phyloP scores from a whole-genome alignment of 2,888 invertebrate species.

The Kuschelorhynchus macadamiae region DNA sequence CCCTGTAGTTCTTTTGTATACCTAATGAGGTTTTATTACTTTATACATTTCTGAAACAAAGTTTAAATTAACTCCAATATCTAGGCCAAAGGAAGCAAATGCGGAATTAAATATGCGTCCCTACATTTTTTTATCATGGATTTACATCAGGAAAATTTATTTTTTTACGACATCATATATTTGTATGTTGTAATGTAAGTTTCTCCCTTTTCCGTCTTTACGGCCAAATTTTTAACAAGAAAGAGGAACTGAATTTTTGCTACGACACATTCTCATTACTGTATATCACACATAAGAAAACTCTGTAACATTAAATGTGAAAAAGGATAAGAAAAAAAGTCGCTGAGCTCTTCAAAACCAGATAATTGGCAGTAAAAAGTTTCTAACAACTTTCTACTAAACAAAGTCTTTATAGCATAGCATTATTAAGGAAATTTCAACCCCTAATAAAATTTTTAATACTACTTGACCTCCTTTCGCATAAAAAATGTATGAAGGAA shows the following conservation, averaged over 20 bases:
- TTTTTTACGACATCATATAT: too few relatives aligned
- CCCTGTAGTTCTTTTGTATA: too few relatives aligned
- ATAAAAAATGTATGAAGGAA: too few relatives aligned
- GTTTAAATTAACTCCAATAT: too few relatives aligned
- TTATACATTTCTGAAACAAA: too few relatives aligned
- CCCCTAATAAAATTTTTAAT: not conserved
- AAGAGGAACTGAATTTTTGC: conserved; percentile 19
- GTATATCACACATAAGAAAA: conserved; percentile 16
- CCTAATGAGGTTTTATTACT: too few relatives aligned
- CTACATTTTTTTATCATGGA: too few relatives aligned
- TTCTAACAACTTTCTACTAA: not conserved
- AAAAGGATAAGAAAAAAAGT: not conserved
- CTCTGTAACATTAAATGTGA: not conserved
- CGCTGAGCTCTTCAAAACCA: not conserved
- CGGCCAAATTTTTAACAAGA: conserved; percentile 22
- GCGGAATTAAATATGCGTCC: too few relatives aligned
- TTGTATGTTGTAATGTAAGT: too few relatives aligned
- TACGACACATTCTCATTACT: conserved; percentile 22
- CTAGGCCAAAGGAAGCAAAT: too few relatives aligned
- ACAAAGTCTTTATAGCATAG: not conserved
- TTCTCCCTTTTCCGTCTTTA: conserved; percentile 24
- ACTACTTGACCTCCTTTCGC: too few relatives aligned
- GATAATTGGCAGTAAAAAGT: conserved; percentile 8
- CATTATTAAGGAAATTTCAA: not conserved
- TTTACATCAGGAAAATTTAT: too few relatives aligned